Evolutionary conservation across 2,888 invertebrate species (phyloP).

Genomic region (Thereva nobilitata): DNA sequence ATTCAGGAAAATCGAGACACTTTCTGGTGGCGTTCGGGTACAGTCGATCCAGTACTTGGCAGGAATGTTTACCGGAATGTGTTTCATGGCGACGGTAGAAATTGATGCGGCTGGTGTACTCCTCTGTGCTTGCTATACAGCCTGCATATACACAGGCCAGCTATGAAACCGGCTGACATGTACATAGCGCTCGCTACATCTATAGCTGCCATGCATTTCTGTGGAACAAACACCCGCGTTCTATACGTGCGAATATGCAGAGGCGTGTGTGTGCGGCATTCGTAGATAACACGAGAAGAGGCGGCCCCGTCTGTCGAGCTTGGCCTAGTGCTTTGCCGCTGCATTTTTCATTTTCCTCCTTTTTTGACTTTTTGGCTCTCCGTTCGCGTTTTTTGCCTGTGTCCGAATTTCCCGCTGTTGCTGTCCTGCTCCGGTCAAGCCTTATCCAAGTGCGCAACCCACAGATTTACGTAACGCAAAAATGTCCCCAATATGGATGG

Average conservation of each 20-base stretch:
- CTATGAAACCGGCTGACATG: slow-evolving; percentile 18
- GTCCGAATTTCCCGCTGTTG: slow-evolving; percentile 23
- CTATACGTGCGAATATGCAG: neutral
- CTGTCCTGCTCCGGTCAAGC: slow-evolving; percentile 4
- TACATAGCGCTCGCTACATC: slow-evolving; percentile 15
- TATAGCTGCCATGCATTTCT: slow-evolving; percentile 17
- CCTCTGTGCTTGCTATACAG: slow-evolving; percentile 52
- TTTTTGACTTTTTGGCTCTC: slow-evolving; percentile 20
- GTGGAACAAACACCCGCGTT: neutral
- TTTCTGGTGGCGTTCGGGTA: slow-evolving; percentile 49
- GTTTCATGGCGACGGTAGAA: slow-evolving; percentile 47
- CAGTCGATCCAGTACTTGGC: slow-evolving; percentile 49
- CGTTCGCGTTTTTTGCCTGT: slow-evolving; percentile 12
- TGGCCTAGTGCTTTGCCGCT: slow-evolving; percentile 20
- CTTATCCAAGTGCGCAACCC: neutral
- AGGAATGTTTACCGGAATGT: slow-evolving; percentile 52
- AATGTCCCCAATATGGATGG: slow-evolving; percentile 24
- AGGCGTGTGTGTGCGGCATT: slow-evolving; percentile 23
- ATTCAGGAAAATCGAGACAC: slow-evolving; percentile 44
- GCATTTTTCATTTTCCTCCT: slow-evolving; percentile 34
- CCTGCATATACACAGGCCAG: slow-evolving; percentile 26
- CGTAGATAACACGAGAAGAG: slow-evolving; percentile 27
- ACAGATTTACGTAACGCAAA: slow-evolving; percentile 16
- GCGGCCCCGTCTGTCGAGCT: slow-evolving; percentile 16
- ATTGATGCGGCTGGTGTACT: slow-evolving; percentile 50